Conservation (phyloP, 2,113 vertebrate species). For the Epinephelus cyanopodus region DNA sequence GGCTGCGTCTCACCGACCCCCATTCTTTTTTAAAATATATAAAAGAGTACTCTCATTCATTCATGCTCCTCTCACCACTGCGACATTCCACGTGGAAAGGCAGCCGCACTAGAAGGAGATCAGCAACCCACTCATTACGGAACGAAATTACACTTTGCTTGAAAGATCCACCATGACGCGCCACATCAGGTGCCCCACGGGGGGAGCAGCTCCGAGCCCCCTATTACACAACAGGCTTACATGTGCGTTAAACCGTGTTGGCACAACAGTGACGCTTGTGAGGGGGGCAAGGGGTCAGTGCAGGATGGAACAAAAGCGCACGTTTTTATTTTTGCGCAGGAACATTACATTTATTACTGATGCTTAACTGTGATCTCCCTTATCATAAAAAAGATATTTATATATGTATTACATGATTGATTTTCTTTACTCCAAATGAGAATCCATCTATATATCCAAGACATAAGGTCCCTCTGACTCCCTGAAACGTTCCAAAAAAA, state of each 20-base stretch:
- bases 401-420: neutral
- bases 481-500: neutral
- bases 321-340: neutral
- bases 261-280: neutral
- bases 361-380: neutral
- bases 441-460: neutral
- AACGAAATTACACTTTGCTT: neutral
- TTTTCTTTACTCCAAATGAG: neutral
- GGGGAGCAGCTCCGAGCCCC: neutral
- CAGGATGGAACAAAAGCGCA: neutral
- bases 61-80: neutral
- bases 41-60: neutral
- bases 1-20: neutral
- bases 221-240: constrained; percentile 36
- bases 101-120: neutral
- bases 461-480: neutral
- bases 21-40: neutral
- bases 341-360: neutral
- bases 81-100: neutral
- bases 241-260: neutral
- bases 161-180: neutral
- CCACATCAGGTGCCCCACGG: neutral
- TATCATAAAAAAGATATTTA: neutral
- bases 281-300: neutral
- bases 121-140: too few species aligned